Percentiles rank a stretch among this genome's conserved stretches.
Evolutionary conservation across 1,140 invertebrate genomes (phyloP).

Genomic region (Cephus cinctus): DNA sequence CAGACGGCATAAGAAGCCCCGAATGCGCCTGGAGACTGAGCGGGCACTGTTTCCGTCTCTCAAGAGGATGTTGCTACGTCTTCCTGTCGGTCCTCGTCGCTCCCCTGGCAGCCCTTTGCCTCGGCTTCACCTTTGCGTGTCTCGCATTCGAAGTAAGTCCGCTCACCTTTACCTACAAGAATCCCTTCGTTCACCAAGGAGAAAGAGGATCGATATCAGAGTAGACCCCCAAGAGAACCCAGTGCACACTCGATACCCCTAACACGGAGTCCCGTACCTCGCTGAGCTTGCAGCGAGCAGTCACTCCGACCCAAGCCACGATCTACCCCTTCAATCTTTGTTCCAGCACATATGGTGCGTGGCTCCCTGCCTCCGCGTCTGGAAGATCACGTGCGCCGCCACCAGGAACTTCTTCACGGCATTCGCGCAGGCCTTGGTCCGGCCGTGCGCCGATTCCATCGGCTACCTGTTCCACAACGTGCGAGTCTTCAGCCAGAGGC

Average conservation of each 20-base stretch:
- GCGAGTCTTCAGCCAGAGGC: conserved; percentile 58
- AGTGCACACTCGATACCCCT: no score
- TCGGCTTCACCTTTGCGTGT: conserved; percentile 74
- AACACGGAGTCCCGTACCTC: no score
- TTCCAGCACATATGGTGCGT: conserved; percentile 74
- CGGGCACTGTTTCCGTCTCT: conserved; percentile 66
- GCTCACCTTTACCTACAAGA: no score
- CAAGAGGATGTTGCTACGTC: conserved; percentile 71
- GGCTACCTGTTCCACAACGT: conserved; percentile 68
- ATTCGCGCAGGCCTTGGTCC: conserved; percentile 62
- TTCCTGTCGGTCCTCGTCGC: conserved; percentile 67
- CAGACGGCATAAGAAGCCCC: conserved; percentile 69
- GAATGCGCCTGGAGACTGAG: conserved; percentile 76
- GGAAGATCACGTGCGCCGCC: conserved; percentile 68
- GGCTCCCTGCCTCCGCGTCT: conserved; percentile 63
- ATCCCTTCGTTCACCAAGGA: no score
- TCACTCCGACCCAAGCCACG: no score
- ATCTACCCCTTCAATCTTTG: no score
- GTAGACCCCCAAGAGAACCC: no score
- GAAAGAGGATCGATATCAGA: no score
- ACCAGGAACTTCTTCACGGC: conserved; percentile 59
- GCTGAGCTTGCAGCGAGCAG: no score
- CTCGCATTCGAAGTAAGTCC: conserved; percentile 68
- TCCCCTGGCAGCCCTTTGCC: conserved; percentile 65
- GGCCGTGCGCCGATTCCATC: conserved; percentile 62